Base-by-base conservation (phyloP, 1,140 invertebrate genomes). In the Heterodera carotae region DNA sequence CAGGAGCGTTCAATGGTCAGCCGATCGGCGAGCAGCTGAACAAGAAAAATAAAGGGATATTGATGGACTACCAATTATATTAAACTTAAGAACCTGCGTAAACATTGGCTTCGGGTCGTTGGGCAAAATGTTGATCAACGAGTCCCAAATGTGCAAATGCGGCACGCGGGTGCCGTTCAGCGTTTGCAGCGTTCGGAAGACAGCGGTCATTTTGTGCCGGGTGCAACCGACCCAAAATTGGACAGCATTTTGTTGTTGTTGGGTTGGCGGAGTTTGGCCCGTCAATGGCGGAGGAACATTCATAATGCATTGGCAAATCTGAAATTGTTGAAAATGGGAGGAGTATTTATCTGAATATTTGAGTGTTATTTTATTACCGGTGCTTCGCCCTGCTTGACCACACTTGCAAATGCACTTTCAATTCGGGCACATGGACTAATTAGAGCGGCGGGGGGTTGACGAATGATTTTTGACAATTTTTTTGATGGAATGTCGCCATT, bases 131-230 rank as follows among this genome's bases (percentile, higher is more conserved):
- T 73, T 83, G 12, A 83, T 69, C 29, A 83, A 59, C 25, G 83
- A 80, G 59, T 83, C 78, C 82, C 82, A 83, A 73, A 83, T 83
- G 27, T 56, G 76, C 48, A 83, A 69, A 31, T 82, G 82, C n/a
- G 84, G 66, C 29, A 84, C 73, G 56, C 69, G 66, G n/a, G 79
- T 82, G 34, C 79, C 72, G 69, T 84, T 84, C 22, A 82, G 60
- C 27, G 83, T 67, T n/a, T 73, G 62, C 33, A 82, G 67, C 18
- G 81, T 68, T 59, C 80, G 64, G 66, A 86, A 84, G 31, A 83
- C 69, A 12, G 74, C 56, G 62, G 82, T 82, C 83, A 83, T 84
- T n/a, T 79, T 83, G 53, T 84, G 82, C 31, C 69, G 43, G 15
- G 82, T 83, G 70, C 82, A 83, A 25, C 82, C 82, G 36, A 83